Base-by-base conservation (phyloP, 2,888 invertebrate genomes). In the Halictus quadricinctus region DNA sequence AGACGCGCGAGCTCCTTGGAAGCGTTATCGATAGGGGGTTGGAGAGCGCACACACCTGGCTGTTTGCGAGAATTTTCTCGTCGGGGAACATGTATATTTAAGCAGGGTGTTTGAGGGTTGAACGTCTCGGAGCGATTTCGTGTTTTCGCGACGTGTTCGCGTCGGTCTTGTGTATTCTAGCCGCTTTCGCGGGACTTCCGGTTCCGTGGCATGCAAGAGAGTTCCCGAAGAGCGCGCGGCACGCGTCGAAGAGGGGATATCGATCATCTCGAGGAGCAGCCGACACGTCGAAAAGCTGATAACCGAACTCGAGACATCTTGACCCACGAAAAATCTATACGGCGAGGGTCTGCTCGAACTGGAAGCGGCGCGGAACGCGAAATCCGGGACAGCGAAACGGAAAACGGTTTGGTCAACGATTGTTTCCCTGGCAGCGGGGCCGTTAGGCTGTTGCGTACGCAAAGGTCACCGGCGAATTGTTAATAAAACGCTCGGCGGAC, bases 241-340 rank as follows among this genome's bases (percentile, higher is more conserved):
- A 64, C 64, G 64, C 64, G 29, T 64, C 64, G 29, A 29, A 15
- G 64, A 64, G 64, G 64, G 41, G 36, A 5, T 76, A 84, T 81
- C 84, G 81, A 84, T 80, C 80, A 70, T 70, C n/a, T 21, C 69
- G 46, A 58, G 29, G 70, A 73, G 29, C 64, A 73, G 43, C 50
- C 36, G 72, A 77, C 66, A 25, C 66, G 50, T 66, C 21, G 15
- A 64, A 43, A 72, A 18, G 41, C 18, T 29, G 70, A 74, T 70
- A 43, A 54, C 72, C 48, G 41, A 36, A 18, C 74, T 69, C 54
- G 25, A 50, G 25, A 29, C 43, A 18, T 80, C 74, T 50, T 50
- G 48, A 66, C 74, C 69, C 54, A 2, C 8, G 43, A 50, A n/a
- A 69, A 64, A 72, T 50, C 29, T 58, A 4, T 58, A 21, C 29